These are phyloP conservation scores for Chamaedrilus cognettii DNA, from an alignment of 2,888 invertebrate species.

Conservation along the genomic window DNA sequence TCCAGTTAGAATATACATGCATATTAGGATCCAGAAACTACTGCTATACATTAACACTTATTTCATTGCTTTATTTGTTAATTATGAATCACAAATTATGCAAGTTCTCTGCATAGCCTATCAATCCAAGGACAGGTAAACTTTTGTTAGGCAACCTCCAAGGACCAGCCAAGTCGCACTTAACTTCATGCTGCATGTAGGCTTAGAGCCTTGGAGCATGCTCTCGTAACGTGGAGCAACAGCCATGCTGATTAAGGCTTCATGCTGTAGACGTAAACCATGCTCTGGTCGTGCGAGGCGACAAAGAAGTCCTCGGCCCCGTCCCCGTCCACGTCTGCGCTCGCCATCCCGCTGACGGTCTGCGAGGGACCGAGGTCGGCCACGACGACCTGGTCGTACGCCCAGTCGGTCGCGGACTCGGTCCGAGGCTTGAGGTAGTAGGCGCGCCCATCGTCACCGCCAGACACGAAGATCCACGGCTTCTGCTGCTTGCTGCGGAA, in stretches of 20 bases:
- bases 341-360: conserved; percentile 7
- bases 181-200: too few species aligned
- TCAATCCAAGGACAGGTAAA: too few species aligned
- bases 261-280: conserved; percentile 16
- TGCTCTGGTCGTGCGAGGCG: neutral
- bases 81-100: too few species aligned
- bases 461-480: conserved; percentile 45
- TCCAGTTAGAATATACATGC: too few species aligned
- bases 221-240: too few species aligned
- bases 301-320: conserved; percentile 14
- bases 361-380: neutral
- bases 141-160: too few species aligned
- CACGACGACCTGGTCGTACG: conserved; percentile 28
- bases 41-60: too few species aligned
- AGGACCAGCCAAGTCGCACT: too few species aligned
- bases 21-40: too few species aligned
- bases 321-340: conserved; percentile 13
- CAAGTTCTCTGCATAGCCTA: too few species aligned
- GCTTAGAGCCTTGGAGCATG: too few species aligned
- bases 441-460: conserved; percentile 48
- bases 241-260: neutral
- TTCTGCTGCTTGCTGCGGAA: conserved; percentile 5
- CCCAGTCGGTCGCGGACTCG: conserved; percentile 40
- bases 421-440: conserved; percentile 39
- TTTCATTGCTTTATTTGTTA: too few species aligned